Percentiles rank a stretch among this genome's conserved stretches.
Evolutionary conservation across 2,113 vertebrate genomes (phyloP).

Genomic region (Cryptomyrus ogoouensis): DNA sequence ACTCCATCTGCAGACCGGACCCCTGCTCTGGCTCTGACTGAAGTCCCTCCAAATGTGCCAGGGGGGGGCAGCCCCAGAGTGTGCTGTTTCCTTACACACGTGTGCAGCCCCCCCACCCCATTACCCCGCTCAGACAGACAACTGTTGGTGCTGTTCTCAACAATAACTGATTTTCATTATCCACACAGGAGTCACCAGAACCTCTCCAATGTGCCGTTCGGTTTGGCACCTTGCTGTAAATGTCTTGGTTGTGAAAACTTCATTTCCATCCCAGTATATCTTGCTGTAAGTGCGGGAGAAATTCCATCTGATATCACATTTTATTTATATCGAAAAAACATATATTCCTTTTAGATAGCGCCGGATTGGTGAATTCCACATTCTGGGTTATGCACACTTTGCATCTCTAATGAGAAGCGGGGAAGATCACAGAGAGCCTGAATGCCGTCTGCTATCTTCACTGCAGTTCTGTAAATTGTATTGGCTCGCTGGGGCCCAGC

Average conservation of each 20-base stretch:
- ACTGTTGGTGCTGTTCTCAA: background rate
- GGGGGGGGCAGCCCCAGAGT: conserved; percentile 24
- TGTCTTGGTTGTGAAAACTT: background rate
- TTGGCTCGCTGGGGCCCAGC: background rate
- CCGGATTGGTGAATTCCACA: background rate
- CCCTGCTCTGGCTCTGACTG: conserved; percentile 24
- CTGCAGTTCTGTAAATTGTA: background rate
- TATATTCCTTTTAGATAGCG: background rate
- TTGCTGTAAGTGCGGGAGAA: background rate
- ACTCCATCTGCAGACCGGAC: conserved; percentile 29
- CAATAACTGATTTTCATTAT: background rate
- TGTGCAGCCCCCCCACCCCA: background rate
- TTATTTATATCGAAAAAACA: background rate
- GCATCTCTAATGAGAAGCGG: background rate
- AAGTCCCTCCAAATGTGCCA: conserved; percentile 40
- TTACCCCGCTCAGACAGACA: background rate
- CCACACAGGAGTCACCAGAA: background rate
- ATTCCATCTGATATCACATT: background rate
- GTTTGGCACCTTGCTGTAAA: background rate
- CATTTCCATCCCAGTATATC: background rate
- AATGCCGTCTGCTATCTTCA: background rate
- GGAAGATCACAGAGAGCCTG: background rate
- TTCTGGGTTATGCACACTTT: background rate
- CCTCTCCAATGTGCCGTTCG: background rate
- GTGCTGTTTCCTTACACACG: background rate